These are phyloP conservation scores for Capitulum mitella DNA, from an alignment of 2,888 invertebrate genomes.

Conservation along the genomic window DNA sequence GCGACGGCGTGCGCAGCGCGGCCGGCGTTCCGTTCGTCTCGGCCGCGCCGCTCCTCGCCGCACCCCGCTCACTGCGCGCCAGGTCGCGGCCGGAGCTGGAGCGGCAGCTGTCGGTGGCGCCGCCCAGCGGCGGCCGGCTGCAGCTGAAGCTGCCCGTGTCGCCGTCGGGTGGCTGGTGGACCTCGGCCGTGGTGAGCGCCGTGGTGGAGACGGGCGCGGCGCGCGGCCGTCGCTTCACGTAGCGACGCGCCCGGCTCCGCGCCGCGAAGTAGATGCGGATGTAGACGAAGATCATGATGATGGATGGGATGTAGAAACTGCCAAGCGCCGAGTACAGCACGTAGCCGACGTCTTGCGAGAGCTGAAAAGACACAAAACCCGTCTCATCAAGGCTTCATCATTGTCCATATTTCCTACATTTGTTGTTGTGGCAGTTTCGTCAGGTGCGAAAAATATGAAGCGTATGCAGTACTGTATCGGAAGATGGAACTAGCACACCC, in stretches of 20 bases:
- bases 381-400: too few relatives aligned
- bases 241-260: conserved; percentile 78
- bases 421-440: too few relatives aligned
- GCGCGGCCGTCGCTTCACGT: conserved; percentile 45
- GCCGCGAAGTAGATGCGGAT: conserved; percentile 97
- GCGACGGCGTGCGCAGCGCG: too few relatives aligned
- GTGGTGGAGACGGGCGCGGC: conserved; percentile 12
- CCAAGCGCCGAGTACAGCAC: conserved; percentile 96
- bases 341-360: conserved; percentile 93
- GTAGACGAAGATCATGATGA: conserved; percentile 99
- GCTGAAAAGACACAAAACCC: too few relatives aligned
- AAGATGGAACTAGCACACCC: too few relatives aligned
- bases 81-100: too few relatives aligned
- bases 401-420: too few relatives aligned
- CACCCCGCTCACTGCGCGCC: too few relatives aligned
- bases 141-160: conserved; percentile 28
- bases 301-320: conserved; percentile 98
- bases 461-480: too few relatives aligned
- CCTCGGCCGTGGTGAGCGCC: conserved; percentile 13
- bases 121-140: conserved; percentile 20
- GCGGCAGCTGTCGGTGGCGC: conserved; percentile 24
- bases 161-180: conserved; percentile 27
- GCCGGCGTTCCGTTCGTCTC: too few relatives aligned
- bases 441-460: too few relatives aligned
- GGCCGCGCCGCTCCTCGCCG: too few relatives aligned